Conservation (phyloP, 2,888 invertebrate species). For the Anagyrus pseudococci region DNA sequence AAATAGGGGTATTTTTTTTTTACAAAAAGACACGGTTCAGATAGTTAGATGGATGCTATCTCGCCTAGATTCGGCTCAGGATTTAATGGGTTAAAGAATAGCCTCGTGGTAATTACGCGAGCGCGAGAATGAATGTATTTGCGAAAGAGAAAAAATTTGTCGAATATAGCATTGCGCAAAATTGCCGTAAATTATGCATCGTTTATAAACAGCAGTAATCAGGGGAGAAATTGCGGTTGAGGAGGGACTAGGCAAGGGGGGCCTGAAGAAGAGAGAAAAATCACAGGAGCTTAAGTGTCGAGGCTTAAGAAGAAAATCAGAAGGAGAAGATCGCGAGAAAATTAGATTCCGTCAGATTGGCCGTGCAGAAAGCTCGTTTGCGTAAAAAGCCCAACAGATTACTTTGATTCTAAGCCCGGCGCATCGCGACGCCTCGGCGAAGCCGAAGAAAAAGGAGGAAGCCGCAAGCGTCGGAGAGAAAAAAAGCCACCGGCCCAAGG, state of each 20-base stretch:
- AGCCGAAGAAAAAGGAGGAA: background rate
- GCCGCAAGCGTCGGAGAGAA: background rate
- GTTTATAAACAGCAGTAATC: background rate
- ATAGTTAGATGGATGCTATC: no score
- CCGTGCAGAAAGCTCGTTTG: conserved; percentile 27
- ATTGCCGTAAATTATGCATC: background rate
- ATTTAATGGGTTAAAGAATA: no score
- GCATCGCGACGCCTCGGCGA: conserved; percentile 7
- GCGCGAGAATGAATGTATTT: no score
- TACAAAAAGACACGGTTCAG: no score
- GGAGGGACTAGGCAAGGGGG: background rate
- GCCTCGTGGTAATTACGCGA: no score
- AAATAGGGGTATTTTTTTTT: no score
- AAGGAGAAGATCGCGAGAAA: conserved; percentile 14
- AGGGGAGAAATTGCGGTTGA: background rate
- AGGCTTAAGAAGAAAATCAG: background rate
- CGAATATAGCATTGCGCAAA: background rate
- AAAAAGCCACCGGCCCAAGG: conserved; percentile 1
- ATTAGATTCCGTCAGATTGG: conserved; percentile 25
- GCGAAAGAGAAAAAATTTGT: no score
- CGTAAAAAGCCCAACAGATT: conserved; percentile 35
- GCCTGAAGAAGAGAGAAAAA: background rate
- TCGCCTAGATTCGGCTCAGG: no score
- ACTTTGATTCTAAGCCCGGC: conserved; percentile 35
- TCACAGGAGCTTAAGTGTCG: background rate